These are phyloP conservation scores for Bombylius discolor DNA, from an alignment of 2,888 invertebrate species.

Conservation along the genomic window DNA sequence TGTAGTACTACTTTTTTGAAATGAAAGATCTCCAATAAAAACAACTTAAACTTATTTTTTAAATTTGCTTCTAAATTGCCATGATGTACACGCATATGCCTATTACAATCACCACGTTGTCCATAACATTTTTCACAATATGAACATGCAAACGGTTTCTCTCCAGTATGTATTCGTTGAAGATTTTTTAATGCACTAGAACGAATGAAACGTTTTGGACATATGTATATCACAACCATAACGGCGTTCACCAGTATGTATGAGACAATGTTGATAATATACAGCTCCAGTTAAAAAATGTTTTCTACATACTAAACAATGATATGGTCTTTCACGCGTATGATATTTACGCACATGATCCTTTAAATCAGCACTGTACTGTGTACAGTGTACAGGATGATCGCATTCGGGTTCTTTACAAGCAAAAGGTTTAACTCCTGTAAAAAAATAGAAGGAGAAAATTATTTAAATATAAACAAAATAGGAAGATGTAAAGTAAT, in stretches of 20 bases:
- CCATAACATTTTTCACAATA: slow-evolving; percentile 42
- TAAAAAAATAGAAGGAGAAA: slow-evolving; percentile 1
- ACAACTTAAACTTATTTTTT: slow-evolving; percentile 15
- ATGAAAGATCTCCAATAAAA: slow-evolving; percentile 22
- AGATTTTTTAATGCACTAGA: slow-evolving; percentile 51
- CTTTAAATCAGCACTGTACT: slow-evolving; percentile 48
- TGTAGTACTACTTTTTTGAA: slow-evolving; percentile 24
- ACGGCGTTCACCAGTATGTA: slow-evolving; percentile 48
- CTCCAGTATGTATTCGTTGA: slow-evolving; percentile 48
- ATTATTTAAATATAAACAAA: too few species aligned
- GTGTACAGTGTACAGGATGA: too few species aligned
- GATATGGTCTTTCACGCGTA: slow-evolving; percentile 49
- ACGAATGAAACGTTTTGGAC: slow-evolving; percentile 48
- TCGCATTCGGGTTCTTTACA: slow-evolving; percentile 47
- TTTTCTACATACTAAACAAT: slow-evolving; percentile 47
- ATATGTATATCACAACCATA: slow-evolving; percentile 51
- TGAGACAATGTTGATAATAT: slow-evolving; percentile 49
- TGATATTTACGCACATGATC: slow-evolving; percentile 51
- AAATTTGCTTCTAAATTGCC: slow-evolving; percentile 30
- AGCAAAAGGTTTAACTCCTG: slow-evolving; percentile 49
- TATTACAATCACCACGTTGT: slow-evolving; percentile 45
- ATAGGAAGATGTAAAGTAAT: too few species aligned
- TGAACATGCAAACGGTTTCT: slow-evolving; percentile 42
- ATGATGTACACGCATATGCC: slow-evolving; percentile 44
- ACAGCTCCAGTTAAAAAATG: slow-evolving; percentile 50